Conservation (phyloP, 2,113 vertebrate species). For the Sinocyclocheilus grahami region DNA sequence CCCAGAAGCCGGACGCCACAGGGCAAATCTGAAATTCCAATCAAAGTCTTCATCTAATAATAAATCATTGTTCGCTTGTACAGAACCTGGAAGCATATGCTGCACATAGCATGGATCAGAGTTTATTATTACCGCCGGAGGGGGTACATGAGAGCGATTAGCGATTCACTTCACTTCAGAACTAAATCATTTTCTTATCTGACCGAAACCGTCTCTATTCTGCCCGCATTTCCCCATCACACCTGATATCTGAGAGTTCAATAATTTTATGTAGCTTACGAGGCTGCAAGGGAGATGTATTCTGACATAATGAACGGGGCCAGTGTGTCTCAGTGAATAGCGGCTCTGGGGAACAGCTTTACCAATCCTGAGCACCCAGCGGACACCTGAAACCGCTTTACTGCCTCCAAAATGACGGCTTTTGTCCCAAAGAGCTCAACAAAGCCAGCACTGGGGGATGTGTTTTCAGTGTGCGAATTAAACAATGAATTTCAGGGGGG, state of each 20-base stretch:
- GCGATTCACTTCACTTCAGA: conserved; percentile 23
- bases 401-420: conserved; percentile 55
- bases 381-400: conserved; percentile 67
- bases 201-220: conserved; percentile 44
- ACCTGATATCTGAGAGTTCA: conserved; percentile 51
- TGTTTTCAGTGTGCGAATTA: conserved; percentile 60
- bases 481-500: conserved; percentile 46
- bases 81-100: conserved; percentile 1
- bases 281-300: conserved; percentile 45
- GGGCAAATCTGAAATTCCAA: background rate
- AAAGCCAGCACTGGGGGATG: conserved; percentile 55
- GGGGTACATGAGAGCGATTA: conserved; percentile 48
- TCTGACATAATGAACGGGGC: conserved; percentile 52
- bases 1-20: background rate
- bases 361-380: conserved; percentile 27
- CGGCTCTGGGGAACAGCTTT: conserved; percentile 41
- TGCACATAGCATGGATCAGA: background rate
- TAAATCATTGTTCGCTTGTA: background rate
- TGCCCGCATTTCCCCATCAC: conserved; percentile 31
- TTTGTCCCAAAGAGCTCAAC: conserved; percentile 64
- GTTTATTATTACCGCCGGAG: background rate
- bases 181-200: conserved; percentile 41
- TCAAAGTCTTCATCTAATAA: conserved; percentile 10
- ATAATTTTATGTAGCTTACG: conserved; percentile 52
- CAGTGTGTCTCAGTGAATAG: conserved; percentile 50